These are phyloP conservation scores for Erpetoichthys calabaricus DNA, from an alignment of 2,797 vertebrate genomes.

Conservation along the genomic window DNA sequence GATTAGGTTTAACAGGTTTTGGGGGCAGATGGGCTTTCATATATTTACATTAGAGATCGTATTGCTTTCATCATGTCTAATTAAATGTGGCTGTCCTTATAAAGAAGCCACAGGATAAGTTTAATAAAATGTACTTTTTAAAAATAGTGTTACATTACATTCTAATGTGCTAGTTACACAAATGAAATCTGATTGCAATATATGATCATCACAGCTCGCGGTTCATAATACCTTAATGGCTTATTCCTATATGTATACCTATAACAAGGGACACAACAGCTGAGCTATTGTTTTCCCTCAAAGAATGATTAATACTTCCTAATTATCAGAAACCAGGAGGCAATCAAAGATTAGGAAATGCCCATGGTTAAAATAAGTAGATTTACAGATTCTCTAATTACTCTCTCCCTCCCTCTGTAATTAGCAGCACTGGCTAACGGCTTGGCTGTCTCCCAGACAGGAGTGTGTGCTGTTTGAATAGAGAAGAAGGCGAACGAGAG, in stretches of 20 bases:
- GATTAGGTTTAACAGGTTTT: no score
- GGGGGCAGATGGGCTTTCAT: no score
- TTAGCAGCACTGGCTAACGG: slow-evolving; percentile 15
- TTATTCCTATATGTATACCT: background rate
- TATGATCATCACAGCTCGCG: background rate
- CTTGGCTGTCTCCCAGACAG: slow-evolving; percentile 19
- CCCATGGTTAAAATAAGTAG: slow-evolving; percentile 27
- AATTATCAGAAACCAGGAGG: slow-evolving; percentile 19
- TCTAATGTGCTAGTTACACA: background rate
- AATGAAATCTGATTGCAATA: background rate
- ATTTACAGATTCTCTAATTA: slow-evolving; percentile 27
- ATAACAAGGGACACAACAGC: background rate
- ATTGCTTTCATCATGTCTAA: no score
- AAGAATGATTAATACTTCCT: slow-evolving; percentile 12
- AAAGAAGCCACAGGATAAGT: no score
- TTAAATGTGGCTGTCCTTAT: no score
- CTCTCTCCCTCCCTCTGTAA: slow-evolving; percentile 23
- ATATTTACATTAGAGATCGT: no score
- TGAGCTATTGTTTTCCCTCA: slow-evolving; percentile 8
- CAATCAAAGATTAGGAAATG: slow-evolving; percentile 19
- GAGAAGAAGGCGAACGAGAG: background rate
- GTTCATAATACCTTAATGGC: background rate
- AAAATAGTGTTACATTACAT: background rate
- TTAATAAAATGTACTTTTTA: no score
- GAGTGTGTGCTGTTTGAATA: slow-evolving; percentile 4